These are phyloP conservation scores for Arctia plantaginis DNA, from an alignment of 2,888 invertebrate species.

Conservation along the genomic window DNA sequence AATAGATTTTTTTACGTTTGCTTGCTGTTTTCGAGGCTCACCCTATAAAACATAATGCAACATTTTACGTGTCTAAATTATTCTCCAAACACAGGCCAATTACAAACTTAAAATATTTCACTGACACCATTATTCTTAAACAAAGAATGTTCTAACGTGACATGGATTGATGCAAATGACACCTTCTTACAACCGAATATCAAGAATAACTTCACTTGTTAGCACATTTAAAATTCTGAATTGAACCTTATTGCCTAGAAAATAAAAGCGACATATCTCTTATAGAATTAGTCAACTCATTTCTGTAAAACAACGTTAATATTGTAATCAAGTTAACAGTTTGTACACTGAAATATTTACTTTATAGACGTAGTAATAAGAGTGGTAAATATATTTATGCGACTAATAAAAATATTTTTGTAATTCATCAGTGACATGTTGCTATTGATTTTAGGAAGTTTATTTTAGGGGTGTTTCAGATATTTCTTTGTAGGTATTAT, in stretches of 20 bases:
- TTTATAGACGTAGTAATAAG: constrained; percentile 13
- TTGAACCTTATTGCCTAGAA: neutral
- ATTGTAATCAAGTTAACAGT: neutral
- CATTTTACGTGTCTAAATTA: constrained; percentile 11
- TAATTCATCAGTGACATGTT: constrained; percentile 65
- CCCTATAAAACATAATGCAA: neutral
- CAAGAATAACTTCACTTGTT: neutral
- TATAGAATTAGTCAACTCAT: constrained; percentile 12
- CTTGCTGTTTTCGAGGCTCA: too few relatives aligned
- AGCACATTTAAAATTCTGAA: constrained; percentile 1
- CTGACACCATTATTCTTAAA: constrained; percentile 66
- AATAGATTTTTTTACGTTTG: too few relatives aligned
- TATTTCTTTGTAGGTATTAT: constrained; percentile 58
- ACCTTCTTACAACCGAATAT: constrained; percentile 61
- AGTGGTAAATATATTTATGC: neutral
- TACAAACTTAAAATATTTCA: constrained; percentile 60
- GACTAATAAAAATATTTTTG: constrained; percentile 27
- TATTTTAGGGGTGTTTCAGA: constrained; percentile 74
- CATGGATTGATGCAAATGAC: constrained; percentile 83
- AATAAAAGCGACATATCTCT: constrained; percentile 21
- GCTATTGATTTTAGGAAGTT: constrained; percentile 79
- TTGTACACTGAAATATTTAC: constrained; percentile 9
- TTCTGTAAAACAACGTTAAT: constrained; percentile 15
- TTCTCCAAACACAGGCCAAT: constrained; percentile 54
- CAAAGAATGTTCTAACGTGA: constrained; percentile 76